phyloP scores from a whole-genome alignment of 2,888 invertebrate species.

The Tineola bisselliella region DNA sequence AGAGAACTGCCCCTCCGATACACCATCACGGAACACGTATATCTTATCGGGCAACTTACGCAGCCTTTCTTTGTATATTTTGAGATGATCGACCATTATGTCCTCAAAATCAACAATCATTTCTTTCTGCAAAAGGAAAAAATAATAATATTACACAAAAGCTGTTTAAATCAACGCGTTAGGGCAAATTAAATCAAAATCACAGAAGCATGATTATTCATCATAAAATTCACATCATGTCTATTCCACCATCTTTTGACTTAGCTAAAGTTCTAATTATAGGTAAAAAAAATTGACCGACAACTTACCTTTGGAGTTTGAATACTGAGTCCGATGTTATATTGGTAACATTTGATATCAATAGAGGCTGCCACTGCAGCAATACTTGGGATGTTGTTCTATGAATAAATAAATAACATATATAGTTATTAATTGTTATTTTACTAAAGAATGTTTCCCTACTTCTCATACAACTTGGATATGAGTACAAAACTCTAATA shows the following conservation, averaged over 20 bases:
- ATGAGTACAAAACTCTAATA: too few relatives aligned
- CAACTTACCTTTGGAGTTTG: slow-evolving; percentile 72
- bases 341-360: slow-evolving; percentile 72
- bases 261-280: too few relatives aligned
- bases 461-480: too few relatives aligned
- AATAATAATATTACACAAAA: too few relatives aligned
- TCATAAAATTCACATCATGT: too few relatives aligned
- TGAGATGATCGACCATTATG: slow-evolving; percentile 74
- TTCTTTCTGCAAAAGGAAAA: slow-evolving; percentile 59
- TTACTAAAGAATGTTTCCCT: too few relatives aligned
- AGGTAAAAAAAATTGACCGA: too few relatives aligned
- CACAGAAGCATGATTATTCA: too few relatives aligned
- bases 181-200: too few relatives aligned
- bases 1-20: slow-evolving; percentile 85
- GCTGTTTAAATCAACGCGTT: too few relatives aligned
- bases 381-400: slow-evolving; percentile 70
- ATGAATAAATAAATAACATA: slow-evolving; percentile 16
- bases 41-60: slow-evolving; percentile 68
- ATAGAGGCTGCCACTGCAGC: slow-evolving; percentile 82
- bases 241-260: too few relatives aligned
- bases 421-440: too few relatives aligned
- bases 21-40: slow-evolving; percentile 86
- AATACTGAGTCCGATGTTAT: slow-evolving; percentile 80
- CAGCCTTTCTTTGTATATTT: slow-evolving; percentile 62
- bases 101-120: slow-evolving; percentile 78